Percentiles rank a stretch among this genome's conserved stretches.
phyloP scores from a whole-genome alignment of 2,113 vertebrate genomes.

The Nanorana parkeri region DNA sequence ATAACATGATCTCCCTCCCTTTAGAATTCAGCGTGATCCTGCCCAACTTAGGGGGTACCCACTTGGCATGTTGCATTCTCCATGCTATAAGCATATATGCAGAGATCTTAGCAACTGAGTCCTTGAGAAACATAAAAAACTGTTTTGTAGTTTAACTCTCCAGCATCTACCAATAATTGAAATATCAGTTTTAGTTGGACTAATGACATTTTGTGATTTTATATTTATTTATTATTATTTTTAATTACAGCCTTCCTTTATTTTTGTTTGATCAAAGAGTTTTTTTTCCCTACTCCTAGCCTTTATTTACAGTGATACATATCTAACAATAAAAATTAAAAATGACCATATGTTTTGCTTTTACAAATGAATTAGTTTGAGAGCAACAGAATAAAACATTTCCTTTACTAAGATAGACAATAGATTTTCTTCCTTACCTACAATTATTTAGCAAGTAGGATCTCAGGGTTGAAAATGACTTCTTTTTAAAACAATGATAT shows the following conservation, averaged over 20 bases:
- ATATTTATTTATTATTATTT: slow-evolving; percentile 24
- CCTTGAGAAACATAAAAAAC: too few relatives aligned
- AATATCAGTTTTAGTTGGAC: too few relatives aligned
- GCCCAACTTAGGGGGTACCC: too few relatives aligned
- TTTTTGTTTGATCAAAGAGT: neutral
- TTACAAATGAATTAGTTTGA: slow-evolving; percentile 36
- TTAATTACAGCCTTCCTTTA: slow-evolving; percentile 10
- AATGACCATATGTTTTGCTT: slow-evolving; percentile 29
- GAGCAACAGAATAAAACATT: slow-evolving; percentile 45
- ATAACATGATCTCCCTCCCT: too few relatives aligned
- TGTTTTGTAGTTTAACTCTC: too few relatives aligned
- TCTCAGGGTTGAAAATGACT: slow-evolving; percentile 25
- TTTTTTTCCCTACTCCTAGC: slow-evolving; percentile 10
- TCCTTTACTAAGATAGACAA: slow-evolving; percentile 42
- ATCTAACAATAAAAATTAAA: slow-evolving; percentile 6
- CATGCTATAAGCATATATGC: too few relatives aligned
- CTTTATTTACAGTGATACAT: slow-evolving; percentile 24
- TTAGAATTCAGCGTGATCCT: too few relatives aligned
- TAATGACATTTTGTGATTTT: too few relatives aligned
- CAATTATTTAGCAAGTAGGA: slow-evolving; percentile 38
- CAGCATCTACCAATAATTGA: too few relatives aligned
- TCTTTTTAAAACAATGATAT: slow-evolving; percentile 46
- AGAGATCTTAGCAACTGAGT: too few relatives aligned
- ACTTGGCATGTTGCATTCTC: too few relatives aligned
- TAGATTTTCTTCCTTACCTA: slow-evolving; percentile 21